Conservation (phyloP, 2,888 invertebrate species). For the Corbicula japonica region DNA sequence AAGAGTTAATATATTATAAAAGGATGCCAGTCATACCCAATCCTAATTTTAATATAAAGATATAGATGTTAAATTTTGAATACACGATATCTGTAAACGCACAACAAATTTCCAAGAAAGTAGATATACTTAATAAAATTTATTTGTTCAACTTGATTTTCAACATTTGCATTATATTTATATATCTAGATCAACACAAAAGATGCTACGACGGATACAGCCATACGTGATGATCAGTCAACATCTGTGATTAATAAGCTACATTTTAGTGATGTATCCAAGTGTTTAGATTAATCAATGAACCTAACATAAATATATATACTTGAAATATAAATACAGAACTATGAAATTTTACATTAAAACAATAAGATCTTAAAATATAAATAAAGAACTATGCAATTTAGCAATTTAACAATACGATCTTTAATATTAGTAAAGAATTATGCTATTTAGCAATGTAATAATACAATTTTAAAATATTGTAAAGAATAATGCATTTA, state of each 20-base stretch:
- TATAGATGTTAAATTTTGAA: slow-evolving; percentile 1
- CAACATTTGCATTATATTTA: slow-evolving; percentile 1
- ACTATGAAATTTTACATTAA: neutral
- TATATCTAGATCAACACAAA: neutral
- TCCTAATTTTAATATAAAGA: neutral
- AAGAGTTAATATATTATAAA: slow-evolving; percentile 1
- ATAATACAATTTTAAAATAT: slow-evolving; percentile 2
- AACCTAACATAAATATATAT: neutral
- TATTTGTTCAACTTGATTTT: slow-evolving; percentile 1
- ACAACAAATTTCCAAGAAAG: neutral
- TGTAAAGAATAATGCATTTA: neutral
- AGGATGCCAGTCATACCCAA: neutral
- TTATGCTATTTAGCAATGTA: slow-evolving; percentile 2
- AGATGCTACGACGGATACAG: neutral
- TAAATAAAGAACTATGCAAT: slow-evolving; percentile 1
- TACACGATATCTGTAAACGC: slow-evolving; percentile 1
- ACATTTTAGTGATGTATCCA: slow-evolving; percentile 2
- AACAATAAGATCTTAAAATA: neutral
- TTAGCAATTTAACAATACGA: slow-evolving; percentile 2
- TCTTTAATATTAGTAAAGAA: slow-evolving; percentile 1
- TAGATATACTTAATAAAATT: slow-evolving; percentile 1
- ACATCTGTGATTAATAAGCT: neutral
- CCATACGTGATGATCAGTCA: slow-evolving; percentile 1
- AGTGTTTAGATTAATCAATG: slow-evolving; percentile 1
- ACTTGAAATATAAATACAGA: neutral